Base-by-base conservation (phyloP, 2,113 vertebrate species). In the Scomber colias region DNA sequence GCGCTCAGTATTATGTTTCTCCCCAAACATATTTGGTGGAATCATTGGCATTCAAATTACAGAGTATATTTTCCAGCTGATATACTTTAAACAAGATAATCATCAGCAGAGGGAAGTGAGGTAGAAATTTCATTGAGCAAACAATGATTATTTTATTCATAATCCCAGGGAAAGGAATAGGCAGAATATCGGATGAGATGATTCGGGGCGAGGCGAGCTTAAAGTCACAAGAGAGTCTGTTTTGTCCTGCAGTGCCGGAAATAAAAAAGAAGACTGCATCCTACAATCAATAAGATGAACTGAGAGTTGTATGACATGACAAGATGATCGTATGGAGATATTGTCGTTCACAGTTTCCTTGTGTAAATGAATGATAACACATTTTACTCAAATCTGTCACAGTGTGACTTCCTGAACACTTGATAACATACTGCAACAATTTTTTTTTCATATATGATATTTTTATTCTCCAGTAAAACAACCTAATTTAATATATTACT, bases 41-140 rank as follows among this genome's bases (percentile, higher is more conserved):
- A 89, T 92, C 86, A 85, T 92, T 91, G 90, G 74, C 90, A 94
- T 95, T 92, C 92, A 92, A 93, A 92, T 89, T 87, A 87, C 84
- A 63, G 82, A 92, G 92, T 90, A 89, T 89, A 92, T 93, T 93
- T 94, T 95, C 92, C 89, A 93, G 91, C 85, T 91, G 91, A 95
- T 93, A 92, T 92, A 86, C 82, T 92, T 95, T 92, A 91, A 94
- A 94, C 90, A 91, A 92, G 92, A 94, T 93, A 93, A 93, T 92
- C 91, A 92, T 91, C 92, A 87, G 92, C 79, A 63, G 68, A 76
- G 83, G 89, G 90, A 90, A 92, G 86, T 87, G 87, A 83, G 87
- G 85, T 92, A 91, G 89, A 92, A 92, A 90, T 93, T 90, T 93
- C 90, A 92, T 86, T 88, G 90, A 90, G 88, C 84, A 89, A 92